These are phyloP conservation scores for Automeris io DNA, from an alignment of 2,888 invertebrate species.

Conservation along the genomic window DNA sequence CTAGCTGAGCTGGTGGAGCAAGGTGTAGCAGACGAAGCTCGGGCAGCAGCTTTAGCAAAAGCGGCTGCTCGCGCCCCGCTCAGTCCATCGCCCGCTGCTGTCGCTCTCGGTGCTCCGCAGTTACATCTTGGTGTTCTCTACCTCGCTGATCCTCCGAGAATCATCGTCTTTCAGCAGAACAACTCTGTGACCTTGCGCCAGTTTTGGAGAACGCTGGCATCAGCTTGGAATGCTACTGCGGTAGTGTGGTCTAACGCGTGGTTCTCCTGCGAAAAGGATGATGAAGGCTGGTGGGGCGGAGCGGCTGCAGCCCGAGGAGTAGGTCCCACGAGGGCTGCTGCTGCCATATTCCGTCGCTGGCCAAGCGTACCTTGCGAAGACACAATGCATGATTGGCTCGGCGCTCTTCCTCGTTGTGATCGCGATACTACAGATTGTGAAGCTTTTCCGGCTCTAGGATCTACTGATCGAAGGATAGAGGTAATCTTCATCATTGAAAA, in stretches of 20 bases:
- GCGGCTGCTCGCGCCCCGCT: conserved; percentile 60
- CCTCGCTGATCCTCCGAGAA: conserved; percentile 53
- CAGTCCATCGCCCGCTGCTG: conserved; percentile 58
- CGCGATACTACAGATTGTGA: conserved; percentile 54
- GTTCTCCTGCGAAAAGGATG: conserved; percentile 59
- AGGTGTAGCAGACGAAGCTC: conserved; percentile 54
- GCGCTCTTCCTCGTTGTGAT: conserved; percentile 68
- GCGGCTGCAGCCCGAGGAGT: conserved; percentile 60
- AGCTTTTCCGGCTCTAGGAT: conserved; percentile 39
- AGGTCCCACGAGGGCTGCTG: conserved; percentile 71
- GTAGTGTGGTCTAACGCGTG: conserved; percentile 68
- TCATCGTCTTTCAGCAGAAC: conserved; percentile 67
- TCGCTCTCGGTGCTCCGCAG: conserved; percentile 69
- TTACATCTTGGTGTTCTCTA: conserved; percentile 68
- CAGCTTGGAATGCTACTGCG: conserved; percentile 65
- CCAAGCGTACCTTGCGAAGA: conserved; percentile 85
- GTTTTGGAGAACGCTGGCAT: conserved; percentile 74
- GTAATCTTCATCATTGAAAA: conserved; percentile 28
- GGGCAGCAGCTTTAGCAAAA: conserved; percentile 59
- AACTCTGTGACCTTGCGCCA: conserved; percentile 67
- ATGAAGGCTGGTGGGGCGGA: conserved; percentile 65
- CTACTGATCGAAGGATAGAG: conserved; percentile 43
- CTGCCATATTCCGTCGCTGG: conserved; percentile 78
- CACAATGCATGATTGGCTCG: conserved; percentile 81
- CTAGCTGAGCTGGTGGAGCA: conserved; percentile 64